Conservation (phyloP, 2,113 vertebrate species). For the Chamaea fasciata region DNA sequence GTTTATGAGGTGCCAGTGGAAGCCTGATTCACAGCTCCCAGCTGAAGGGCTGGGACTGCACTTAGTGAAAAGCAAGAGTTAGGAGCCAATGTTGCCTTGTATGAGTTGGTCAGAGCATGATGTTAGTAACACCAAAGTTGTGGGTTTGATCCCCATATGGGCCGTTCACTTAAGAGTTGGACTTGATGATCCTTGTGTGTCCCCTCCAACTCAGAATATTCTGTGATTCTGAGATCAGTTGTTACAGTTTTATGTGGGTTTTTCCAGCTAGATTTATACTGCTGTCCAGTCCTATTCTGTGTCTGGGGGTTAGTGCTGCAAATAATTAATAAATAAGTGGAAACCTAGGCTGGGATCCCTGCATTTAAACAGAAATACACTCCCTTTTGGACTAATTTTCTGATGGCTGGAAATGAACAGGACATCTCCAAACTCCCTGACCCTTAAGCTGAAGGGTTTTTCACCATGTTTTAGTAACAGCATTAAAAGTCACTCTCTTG, state of each 20-base stretch:
- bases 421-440: background rate
- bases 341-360: background rate
- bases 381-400: background rate
- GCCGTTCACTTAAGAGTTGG: background rate
- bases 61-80: background rate
- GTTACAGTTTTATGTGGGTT: background rate
- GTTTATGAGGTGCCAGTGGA: background rate
- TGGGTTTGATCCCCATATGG: rapidly evolving
- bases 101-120: background rate
- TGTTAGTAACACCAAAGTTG: background rate
- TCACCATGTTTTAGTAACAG: background rate
- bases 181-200: background rate
- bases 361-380: background rate
- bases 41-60: background rate
- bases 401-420: background rate
- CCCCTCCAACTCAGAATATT: background rate
- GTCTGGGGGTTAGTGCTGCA: background rate
- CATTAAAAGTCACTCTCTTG: background rate
- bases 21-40: background rate
- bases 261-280: background rate
- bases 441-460: background rate
- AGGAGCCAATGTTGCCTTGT: background rate
- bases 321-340: background rate
- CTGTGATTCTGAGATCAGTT: background rate
- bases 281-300: background rate